phyloP scores from a whole-genome alignment of 2,888 invertebrate genomes.

The Argynnis bischoffii region DNA sequence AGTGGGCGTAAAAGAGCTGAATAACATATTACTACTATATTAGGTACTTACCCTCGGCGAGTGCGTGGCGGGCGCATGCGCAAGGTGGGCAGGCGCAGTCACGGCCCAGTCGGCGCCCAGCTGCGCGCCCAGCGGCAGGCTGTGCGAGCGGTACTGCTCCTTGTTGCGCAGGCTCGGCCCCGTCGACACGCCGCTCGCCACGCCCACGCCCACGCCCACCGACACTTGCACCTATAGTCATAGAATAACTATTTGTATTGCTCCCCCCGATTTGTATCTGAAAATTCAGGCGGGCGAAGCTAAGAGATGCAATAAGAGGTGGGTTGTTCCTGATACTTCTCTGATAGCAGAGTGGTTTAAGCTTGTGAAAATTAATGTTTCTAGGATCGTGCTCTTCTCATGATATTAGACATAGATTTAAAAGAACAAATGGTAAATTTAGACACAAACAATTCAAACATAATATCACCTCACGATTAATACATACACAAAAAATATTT shows the following conservation, averaged over 20 bases:
- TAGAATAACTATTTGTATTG: too few relatives aligned
- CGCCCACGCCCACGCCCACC: slow-evolving; percentile 28
- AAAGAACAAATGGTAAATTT: too few relatives aligned
- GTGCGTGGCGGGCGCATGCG: slow-evolving; percentile 64
- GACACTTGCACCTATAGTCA: slow-evolving; percentile 38
- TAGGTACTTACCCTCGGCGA: slow-evolving; percentile 43
- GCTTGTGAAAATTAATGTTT: background rate
- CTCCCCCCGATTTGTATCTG: too few relatives aligned
- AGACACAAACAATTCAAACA: background rate
- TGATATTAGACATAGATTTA: too few relatives aligned
- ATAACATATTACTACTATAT: background rate
- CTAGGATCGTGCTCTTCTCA: background rate
- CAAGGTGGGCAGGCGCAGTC: slow-evolving; percentile 48
- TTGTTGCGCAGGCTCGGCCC: slow-evolving; percentile 47
- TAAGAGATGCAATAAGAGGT: too few relatives aligned
- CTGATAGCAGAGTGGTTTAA: background rate
- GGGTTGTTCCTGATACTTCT: too few relatives aligned
- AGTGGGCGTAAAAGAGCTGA: background rate
- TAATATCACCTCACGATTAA: background rate
- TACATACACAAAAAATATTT: background rate
- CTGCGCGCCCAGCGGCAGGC: slow-evolving; percentile 83
- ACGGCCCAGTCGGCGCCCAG: slow-evolving; percentile 74
- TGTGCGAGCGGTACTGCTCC: slow-evolving; percentile 84
- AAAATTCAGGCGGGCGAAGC: too few relatives aligned
- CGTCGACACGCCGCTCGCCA: slow-evolving; percentile 15